Base-by-base conservation (phyloP, 2,888 invertebrate genomes). In the Drosophila villosipedis region DNA sequence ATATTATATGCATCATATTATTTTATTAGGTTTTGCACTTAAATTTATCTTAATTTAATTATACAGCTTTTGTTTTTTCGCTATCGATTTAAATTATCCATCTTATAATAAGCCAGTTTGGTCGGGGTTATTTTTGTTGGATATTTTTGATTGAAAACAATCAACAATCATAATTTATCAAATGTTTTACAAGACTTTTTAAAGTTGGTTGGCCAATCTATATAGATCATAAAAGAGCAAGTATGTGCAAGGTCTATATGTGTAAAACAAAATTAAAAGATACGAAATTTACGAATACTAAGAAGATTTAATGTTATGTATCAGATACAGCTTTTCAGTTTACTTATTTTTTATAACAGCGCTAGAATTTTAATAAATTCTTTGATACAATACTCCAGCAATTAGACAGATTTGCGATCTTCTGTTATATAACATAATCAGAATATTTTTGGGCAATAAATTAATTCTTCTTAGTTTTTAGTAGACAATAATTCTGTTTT, bases 71-170 rank as follows among this genome's bases (percentile, higher is more conserved):
- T 68, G 50, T 61, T 9, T 52, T 53, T 72, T 55, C 28, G 25
- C 35, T 25, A 68, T 73, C 68, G 62, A 25, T 22, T 60, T 63
- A 52, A 53, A 49, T 62, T n/a, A 28, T 52, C 7, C 7, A 68
- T 62, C 41, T 31, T 12, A 39, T 39, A 49, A 54, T 70, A 52
- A 57, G 73, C 64, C 53, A 57, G 55, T 67, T 70, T 68, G n/a
- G 0, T 30, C 0, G 30, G 1, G 10, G 7, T 33, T 41, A 50
- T n/a, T 12, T 54, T 28, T 39, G 31, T 49, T 67, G 41, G 68
- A 31, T 50, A 22, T 31, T 6, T 33, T 22, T 19, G 16, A 9
- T 35, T 68, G 60, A 80, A 84, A 83, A 69, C 67, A 30, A 71
- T n/a, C n/a, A n/a, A n/a, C n/a, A n/a, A 67, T 69, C 30, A 66